Percentiles rank a stretch among this genome's conserved stretches.
phyloP scores from a whole-genome alignment of 1,140 invertebrate species.

The Caenorhabditis remanei region DNA sequence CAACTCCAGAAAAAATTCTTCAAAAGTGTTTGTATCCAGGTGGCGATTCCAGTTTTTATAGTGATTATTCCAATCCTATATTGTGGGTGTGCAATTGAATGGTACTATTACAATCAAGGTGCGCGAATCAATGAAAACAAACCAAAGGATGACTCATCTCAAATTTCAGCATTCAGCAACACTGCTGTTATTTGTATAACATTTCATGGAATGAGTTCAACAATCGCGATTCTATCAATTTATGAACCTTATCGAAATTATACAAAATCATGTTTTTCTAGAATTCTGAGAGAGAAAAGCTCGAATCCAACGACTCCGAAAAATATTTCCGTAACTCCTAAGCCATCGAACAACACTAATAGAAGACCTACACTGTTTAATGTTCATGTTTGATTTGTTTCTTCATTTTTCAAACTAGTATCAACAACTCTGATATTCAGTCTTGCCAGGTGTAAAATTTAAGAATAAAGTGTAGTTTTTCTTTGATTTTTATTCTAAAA shows the following conservation, averaged over 20 bases:
- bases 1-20: constrained; percentile 5
- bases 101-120: constrained; percentile 7
- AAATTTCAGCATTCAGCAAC: constrained; percentile 18
- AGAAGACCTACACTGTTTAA: background rate
- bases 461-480: background rate
- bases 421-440: no score
- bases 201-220: background rate
- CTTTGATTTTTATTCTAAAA: background rate
- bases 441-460: no score
- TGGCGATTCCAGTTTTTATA: background rate
- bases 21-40: constrained; percentile 2
- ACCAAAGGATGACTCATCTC: no score
- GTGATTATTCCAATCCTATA: background rate
- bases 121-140: background rate
- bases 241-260: background rate
- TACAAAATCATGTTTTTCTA: background rate
- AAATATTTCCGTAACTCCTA: background rate
- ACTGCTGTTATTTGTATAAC: background rate
- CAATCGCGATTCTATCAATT: background rate
- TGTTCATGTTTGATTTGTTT: background rate
- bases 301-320: background rate
- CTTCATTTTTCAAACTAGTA: no score
- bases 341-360: background rate
- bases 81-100: background rate
- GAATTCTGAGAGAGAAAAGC: background rate